Evolutionary conservation across 2,797 vertebrate genomes (phyloP), one percentile per base, ranked within the genome.

Genomic region (Echeneis naucrates): DNA sequence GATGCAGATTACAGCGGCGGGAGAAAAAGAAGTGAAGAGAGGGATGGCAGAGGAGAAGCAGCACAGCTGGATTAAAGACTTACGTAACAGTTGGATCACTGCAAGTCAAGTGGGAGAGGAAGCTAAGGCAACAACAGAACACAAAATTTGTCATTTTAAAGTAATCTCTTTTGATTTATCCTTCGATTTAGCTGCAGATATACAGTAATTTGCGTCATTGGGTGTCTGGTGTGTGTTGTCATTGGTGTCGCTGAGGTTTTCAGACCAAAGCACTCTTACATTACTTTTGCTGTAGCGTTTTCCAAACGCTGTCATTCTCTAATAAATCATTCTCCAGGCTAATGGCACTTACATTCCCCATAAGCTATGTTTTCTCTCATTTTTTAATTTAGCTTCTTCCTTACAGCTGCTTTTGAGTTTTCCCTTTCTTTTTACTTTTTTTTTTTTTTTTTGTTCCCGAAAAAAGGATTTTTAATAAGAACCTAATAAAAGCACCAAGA

Each of bases 61-160:
- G 83, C 85, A 86, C 88, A 89, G 87, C 90, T 90, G 92, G 92
- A 93, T 93, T 92, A 89, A 83, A 88, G 89, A 85, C 75, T 92
- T 92, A 88, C 53, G 79, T 91, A 92, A 92, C 83, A 79, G 82
- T 87, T 85, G 80, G 90, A 90, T 92, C 87, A 79, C 70, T 42
- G 72, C 56, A 37, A 83, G 79, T 82, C 79, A 84, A 85, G 75
- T 78, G 69, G 68, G 75, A 85, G 76, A 82, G 60, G 65, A 71
- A 81, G 77, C 80, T 40, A 55, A 24, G 73, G 77, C 80, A 68
- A 81, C 66, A 87, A 60, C 80, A 67, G 71, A 83, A 85, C 81
- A 78, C 59, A 81, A 38, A 78, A 87, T 40, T 71, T 68, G 56
- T 80, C 42, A 52, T 70, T 78, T 75, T 45, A 59, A 78, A 61